Base-by-base conservation (phyloP, 2,797 vertebrate species). In the Synanceia verrucosa region DNA sequence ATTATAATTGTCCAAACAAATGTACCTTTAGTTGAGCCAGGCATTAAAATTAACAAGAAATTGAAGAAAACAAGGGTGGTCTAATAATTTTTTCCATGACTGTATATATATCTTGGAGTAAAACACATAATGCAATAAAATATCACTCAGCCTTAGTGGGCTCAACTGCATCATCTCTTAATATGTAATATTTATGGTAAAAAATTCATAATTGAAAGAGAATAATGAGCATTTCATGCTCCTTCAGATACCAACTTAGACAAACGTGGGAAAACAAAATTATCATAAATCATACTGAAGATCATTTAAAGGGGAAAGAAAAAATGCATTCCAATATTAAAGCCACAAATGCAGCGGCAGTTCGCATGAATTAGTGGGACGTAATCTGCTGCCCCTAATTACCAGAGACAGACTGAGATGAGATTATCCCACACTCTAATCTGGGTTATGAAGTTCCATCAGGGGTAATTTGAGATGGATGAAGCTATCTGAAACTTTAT, bases 331-430 rank as follows among this genome's bases (percentile, higher is more conserved):
- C 67, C 6, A 78, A 37, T 75, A 73, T 77, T 16, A 78, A 52
- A 68, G 56, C 58, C 59, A 61, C 57, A 68, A 81, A 85, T 53
- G 56, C 56, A 65, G 28, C 60, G 55, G 57, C 73, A 72, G 79
- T 72, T 83, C 50, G 53, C 46, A 71, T 73, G 34, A 78, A 79
- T 87, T 64, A 81, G 61, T 28, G 67, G 36, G 43, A 65, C 24
- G 44, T 79, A 80, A 78, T 85, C 67, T 79, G 51, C 65, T 61
- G 70, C 33, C 63, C 52, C 72, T 88, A 90, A 90, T 89, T 86
- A 82, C 72, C 55, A 66, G 26, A 69, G 86, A 85, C 84, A 88
- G 68, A 84, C 28, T 76, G 73, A 74, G 65, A 65, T 59, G 67
- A 83, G 78, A 87, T 88, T 83, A 89, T 76, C 59, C 51, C 1